Evolutionary conservation across 2,113 vertebrate genomes (phyloP), one percentile per base, ranked within the genome.

Genomic region (Gambusia holbrooki): DNA sequence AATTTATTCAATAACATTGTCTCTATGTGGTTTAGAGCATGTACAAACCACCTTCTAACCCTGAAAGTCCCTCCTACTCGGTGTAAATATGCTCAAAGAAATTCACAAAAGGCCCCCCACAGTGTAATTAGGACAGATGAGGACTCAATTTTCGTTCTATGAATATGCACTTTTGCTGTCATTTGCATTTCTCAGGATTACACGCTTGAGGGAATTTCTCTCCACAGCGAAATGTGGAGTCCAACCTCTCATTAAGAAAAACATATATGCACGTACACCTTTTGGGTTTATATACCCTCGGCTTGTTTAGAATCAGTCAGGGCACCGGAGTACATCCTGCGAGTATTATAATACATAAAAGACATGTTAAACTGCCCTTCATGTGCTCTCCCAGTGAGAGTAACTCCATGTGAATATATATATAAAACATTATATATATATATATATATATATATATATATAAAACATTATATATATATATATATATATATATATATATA

Each of bases 331-430:
- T 81, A 60, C 71, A 76, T 75, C 81, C 81, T 81, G 72, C 2
- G 73, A 90, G 87, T 82, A 80, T 78, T 83, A 35, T 68, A 42
- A 66, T 33, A 63, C 86, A 89, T 93, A 87, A 89, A 93, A 91
- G 85, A 73, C 83, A 89, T 86, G 87, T 78, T 88, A 89, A 90
- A 84, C 83, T 86, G 89, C 84, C 90, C 91, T 93, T 84, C 81
- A 84, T 72, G 72, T 93, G 90, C 79, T 62, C 73, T 94, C 91
- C 88, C 89, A 45, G 28, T 76, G 91, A 88, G 90, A 88, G 83
- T 80, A 82, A 82, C 14, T 71, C 73, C 22, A 76, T 42, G 76
- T 67, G 32, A 6, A 1, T 32, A 5, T 32, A 5, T 37, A 9
- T 37, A 11, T 37, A 37, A n/a, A n/a, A n/a, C n/a, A n/a, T n/a